Evolutionary conservation across 2,797 vertebrate genomes (phyloP), one percentile per base, ranked within the genome.

Genomic region (Hapalemur alaotrensis): DNA sequence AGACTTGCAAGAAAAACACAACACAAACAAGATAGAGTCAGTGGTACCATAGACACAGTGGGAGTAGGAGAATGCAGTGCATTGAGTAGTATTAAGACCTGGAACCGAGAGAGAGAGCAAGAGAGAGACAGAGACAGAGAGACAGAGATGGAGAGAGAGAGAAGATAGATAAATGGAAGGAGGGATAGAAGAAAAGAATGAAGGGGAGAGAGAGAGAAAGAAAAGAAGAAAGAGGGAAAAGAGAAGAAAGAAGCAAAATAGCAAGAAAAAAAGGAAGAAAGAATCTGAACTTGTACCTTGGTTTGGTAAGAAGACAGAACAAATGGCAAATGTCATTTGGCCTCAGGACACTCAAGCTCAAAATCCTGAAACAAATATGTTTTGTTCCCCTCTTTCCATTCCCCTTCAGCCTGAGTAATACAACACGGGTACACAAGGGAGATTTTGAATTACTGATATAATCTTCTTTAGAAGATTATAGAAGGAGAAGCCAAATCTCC

Each of bases 241-340:
- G 0, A 28, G 15, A 82, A 52, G 7, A 41, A 50, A 78, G 54
- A 46, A 61, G 20, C 10, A 61, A 20, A 46, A 28, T 32, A 46
- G 30, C 22, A 54, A 80, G 4, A 18, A 50, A 59, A 48, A 41
- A 67, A 54, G n/a, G 9, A 84, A 93, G 35, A 85, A 81, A 9
- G 28, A 48, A 76, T 59, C 25, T 76, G 41, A 88, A 52, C 18
- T 76, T 76, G 82, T 4, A 94, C 30, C 28, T 78, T 75, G 32
- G 23, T 54, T 67, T 96, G 59, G 23, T 41, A 95, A 93, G 43
- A 88, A 91, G 54, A 93, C 18, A 75, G 70, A 88, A 73, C 11
- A 92, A 84, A 73, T 30, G n/a, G 30, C 6, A 67, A 81, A 35
- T 63, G 20, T 41, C 69, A 81, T 84, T 76, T 87, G 50, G 35